Conservation (phyloP, 2,113 vertebrate genomes). For the Silurus asotus region DNA sequence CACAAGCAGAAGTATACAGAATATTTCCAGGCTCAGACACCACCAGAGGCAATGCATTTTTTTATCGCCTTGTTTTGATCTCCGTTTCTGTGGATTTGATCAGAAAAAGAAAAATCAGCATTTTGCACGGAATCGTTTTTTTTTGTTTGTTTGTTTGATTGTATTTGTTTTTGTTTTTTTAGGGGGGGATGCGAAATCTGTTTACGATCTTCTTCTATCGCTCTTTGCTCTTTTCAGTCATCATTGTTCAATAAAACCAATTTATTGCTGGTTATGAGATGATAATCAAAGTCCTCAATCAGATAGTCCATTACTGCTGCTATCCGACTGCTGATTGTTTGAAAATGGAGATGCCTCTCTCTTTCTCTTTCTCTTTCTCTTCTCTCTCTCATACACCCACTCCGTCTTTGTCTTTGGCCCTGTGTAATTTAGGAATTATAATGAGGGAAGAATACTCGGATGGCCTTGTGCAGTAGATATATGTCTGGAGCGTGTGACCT, state of each 20-base stretch:
- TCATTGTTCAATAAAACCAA: slow-evolving; percentile 7
- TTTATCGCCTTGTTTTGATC: slow-evolving; percentile 37
- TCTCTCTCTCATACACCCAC: not conserved
- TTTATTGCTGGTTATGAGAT: slow-evolving; percentile 15
- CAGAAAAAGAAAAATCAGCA: not conserved
- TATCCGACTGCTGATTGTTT: slow-evolving; percentile 12
- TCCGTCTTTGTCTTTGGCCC: not conserved
- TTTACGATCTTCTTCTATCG: slow-evolving; percentile 14
- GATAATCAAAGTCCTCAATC: slow-evolving; percentile 46
- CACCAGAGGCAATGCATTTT: slow-evolving; percentile 30
- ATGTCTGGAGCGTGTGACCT: slow-evolving; percentile 9
- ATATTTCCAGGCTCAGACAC: slow-evolving; percentile 4
- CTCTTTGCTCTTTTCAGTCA: slow-evolving; percentile 26
- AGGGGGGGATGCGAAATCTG: not conserved
- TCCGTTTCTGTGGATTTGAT: slow-evolving; percentile 32
- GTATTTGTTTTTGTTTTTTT: too few species aligned
- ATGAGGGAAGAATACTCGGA: slow-evolving; percentile 28
- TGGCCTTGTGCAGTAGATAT: slow-evolving; percentile 31
- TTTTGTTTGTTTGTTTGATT: too few species aligned
- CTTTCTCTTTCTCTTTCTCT: slow-evolving; percentile 16
- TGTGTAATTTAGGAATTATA: slow-evolving; percentile 36
- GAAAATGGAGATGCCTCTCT: slow-evolving; percentile 11
- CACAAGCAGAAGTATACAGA: slow-evolving; percentile 23
- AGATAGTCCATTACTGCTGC: slow-evolving; percentile 34
- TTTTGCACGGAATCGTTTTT: not conserved